Evolutionary conservation across 2,113 vertebrate species (phyloP), one percentile per base, ranked within the genome.

Genomic region (Stigmatopora nigra): DNA sequence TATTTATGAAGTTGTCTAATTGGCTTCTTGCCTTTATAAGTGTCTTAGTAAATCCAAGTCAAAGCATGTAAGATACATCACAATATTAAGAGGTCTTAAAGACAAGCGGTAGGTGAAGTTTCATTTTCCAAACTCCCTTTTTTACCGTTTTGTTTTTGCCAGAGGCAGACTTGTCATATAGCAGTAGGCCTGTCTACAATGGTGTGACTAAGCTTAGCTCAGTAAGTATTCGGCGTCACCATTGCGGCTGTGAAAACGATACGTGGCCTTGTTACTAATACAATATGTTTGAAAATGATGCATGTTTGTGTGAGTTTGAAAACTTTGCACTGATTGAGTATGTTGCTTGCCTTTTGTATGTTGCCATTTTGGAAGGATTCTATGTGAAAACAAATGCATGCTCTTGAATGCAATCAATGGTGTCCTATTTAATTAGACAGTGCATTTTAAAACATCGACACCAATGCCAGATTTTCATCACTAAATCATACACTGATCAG

Each of bases 171-270:
- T 49, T 73, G 82, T 84, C 86, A 84, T 74, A 70, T 88, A 82
- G 80, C 82, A 68, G 77, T 89, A 82, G 83, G 86, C 82, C 79
- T 90, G 68, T 89, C 88, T 56, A 88, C 88, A 75, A 73, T 86
- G 74, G 83, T 90, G 80, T 92, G 88, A 91, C 65, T 77, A 77
- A 64, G 84, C 75, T 88, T 82, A 83, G 70, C 78, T 86, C 85
- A 81, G 84, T 91, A 89, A 91, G 86, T 90, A 91, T 84, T 35
- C 20, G 9, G 57, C 62, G 71, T 84, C 64, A 67, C 63, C 61
- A 41, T 69, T 67, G 61, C 41, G 70, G 52, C n/a, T 68, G 57
- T 70, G 67, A 71, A 59, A 61, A 61, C 35, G 44, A 17, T 49
- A 19, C 52, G 2, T 65, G 64, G 63, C 67, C 69, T 73, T 69